phyloP scores from a whole-genome alignment of 2,888 invertebrate genomes.

The Ferrisia virgata region DNA sequence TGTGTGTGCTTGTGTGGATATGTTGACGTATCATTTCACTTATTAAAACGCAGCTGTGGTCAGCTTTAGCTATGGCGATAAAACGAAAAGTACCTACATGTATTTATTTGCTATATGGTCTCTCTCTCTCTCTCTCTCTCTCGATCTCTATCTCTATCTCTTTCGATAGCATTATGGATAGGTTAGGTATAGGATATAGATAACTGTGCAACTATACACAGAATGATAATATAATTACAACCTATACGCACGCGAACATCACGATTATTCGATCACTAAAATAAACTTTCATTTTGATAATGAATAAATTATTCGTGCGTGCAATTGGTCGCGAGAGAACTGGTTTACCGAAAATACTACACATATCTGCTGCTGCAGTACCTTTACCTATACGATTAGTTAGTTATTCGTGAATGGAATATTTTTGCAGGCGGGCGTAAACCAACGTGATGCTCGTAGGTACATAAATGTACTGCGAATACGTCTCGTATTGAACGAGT shows the following conservation, averaged over 20 bases:
- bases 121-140: not conserved
- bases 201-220: too few relatives aligned
- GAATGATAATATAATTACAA: not conserved
- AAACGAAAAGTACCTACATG: not conserved
- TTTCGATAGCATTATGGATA: too few relatives aligned
- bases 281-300: slow-evolving; percentile 22
- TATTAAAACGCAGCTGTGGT: not conserved
- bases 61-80: too few relatives aligned
- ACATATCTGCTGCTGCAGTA: too few relatives aligned
- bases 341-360: not conserved
- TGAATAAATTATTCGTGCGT: slow-evolving; percentile 16
- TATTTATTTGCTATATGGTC: not conserved
- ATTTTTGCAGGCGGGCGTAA: not conserved
- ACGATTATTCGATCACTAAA: slow-evolving; percentile 15
- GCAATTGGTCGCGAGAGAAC: not conserved
- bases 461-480: not conserved
- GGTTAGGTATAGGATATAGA: too few relatives aligned
- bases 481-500: not conserved
- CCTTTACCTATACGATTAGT: not conserved
- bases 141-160: too few relatives aligned
- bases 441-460: too few relatives aligned
- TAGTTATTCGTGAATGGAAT: not conserved
- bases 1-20: too few relatives aligned
- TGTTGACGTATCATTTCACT: not conserved
- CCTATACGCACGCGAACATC: not conserved